Conservation (phyloP, 2,888 invertebrate species). For the Bombyx huttoni region DNA sequence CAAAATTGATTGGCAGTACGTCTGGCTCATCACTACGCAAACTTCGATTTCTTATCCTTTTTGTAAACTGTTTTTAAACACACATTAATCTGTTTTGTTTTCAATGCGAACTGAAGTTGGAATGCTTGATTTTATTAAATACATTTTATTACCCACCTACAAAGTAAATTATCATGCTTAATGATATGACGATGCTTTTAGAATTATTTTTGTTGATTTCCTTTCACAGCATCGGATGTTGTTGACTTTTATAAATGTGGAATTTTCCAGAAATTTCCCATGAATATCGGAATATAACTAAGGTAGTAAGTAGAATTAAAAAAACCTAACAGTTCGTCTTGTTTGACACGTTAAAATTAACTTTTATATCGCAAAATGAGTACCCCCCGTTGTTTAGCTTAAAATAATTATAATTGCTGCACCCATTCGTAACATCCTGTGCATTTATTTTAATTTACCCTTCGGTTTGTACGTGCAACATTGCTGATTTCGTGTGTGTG, state of each 20-base stretch:
- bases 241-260: too few relatives aligned
- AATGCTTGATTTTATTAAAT: background rate
- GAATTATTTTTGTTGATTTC: too few relatives aligned
- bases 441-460: slow-evolving; percentile 21
- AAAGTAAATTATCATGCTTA: too few relatives aligned
- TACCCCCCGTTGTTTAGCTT: background rate
- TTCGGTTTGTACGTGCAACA: slow-evolving; percentile 39
- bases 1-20: background rate
- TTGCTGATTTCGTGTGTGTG: slow-evolving; percentile 28
- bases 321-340: too few relatives aligned
- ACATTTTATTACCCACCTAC: too few relatives aligned
- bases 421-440: background rate
- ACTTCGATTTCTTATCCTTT: background rate
- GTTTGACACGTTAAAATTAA: background rate
- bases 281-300: too few relatives aligned
- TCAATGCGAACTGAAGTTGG: background rate
- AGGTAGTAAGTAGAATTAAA: too few relatives aligned
- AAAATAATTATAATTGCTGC: background rate
- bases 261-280: too few relatives aligned
- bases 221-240: too few relatives aligned
- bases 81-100: background rate
- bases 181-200: too few relatives aligned
- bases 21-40: slow-evolving; percentile 1
- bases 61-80: background rate
- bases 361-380: background rate